Base-by-base conservation (phyloP, 2,113 vertebrate species). In the Phalacrocorax pelagicus region DNA sequence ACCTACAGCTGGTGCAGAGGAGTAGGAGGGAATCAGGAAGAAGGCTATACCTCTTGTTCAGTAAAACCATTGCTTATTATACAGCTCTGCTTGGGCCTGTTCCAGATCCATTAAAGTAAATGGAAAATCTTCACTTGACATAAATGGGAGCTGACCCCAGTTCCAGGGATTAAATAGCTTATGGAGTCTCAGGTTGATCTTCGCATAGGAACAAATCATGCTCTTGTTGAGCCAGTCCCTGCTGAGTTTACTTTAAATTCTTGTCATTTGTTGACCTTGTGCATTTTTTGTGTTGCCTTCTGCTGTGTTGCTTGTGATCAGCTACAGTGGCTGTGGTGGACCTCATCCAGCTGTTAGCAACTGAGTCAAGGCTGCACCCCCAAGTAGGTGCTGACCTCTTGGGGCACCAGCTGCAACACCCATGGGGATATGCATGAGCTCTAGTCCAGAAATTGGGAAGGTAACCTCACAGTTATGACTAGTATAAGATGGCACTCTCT, bases 111-210 rank as follows among this genome's bases (percentile, higher is more conserved):
- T 86, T 92, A 75, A 91, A 80, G 70, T 19, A 91, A 88, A 90
- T 26, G 86, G 86, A 95, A 95, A 94, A 94, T 62, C 78, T 92
- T 94, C 61, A 15, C 52, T 91, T 92, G 86, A 83, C 73, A 81
- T 10, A 91, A 95, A 89, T 10, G 9, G 77, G 62, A 89, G 36
- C 36, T 85, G 81, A 63, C 42, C 81, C 51, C 30, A 36, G 8
- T 67, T 55, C 75, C 59, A 81, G 78, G 40, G 73, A 86, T 85
- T 77, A 82, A 94, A 69, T 2, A 21, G 15, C 2, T 0, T 26
- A 42, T 5, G 16, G 66, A 11, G 36, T 70, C 71, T 92, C 88
- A 93, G 91, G 92, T 92, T 83, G 54, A 80, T 89, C 69, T 81
- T 89, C 86, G 65, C 12, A 44, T 0, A 44, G 72, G 82, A 84